Base-by-base conservation (phyloP, 2,797 vertebrate genomes). In the Diceros bicornis region DNA sequence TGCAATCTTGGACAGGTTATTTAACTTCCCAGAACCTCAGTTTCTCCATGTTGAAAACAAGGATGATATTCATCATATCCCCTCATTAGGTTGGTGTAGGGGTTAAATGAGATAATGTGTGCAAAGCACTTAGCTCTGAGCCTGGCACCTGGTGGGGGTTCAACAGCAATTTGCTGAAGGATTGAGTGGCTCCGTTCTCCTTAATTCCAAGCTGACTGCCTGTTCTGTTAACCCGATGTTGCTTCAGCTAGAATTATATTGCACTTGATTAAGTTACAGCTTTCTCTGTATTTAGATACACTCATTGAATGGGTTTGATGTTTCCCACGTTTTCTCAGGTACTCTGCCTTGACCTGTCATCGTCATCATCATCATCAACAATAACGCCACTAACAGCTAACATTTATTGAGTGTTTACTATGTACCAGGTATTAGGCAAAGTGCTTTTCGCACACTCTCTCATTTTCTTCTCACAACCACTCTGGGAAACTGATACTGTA, bases 41-140 rank as follows among this genome's bases (percentile, higher is more conserved):
- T 89, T 69, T 86, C 55, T 78, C 78, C 52, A 59, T 86, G 32
- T 86, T 78, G 27, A 86, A 89, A 82, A 77, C 71, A 61, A n/a
- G 62, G 14, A 34, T 66, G 47, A 64, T 92, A 72, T 52, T 72
- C 6, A 12, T 14, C 34, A 68, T 9, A 27, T 52, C 8, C 3
- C 41, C 52, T 89, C 4, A 7, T 68, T 20, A 87, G 64, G 75
- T 37, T n/a, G 18, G 8, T 47, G 12, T 29, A 44, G 72, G 59
- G 52, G 5, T 27, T 83, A 37, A 68, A 29, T 0, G 20, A 81
- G 77, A 41, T 69, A 44, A 32, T 12, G 13, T 13, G 3, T 5
- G 21, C 6, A 10, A 57, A 84, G 14, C 57, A 20, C 34, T n/a
- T 17, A 32, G 32, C 23, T 62, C 44, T 14, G 34, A 69, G 17